These are phyloP conservation scores for Heloderma charlesbogerti DNA, from an alignment of 2,113 vertebrate species.

Conservation along the genomic window DNA sequence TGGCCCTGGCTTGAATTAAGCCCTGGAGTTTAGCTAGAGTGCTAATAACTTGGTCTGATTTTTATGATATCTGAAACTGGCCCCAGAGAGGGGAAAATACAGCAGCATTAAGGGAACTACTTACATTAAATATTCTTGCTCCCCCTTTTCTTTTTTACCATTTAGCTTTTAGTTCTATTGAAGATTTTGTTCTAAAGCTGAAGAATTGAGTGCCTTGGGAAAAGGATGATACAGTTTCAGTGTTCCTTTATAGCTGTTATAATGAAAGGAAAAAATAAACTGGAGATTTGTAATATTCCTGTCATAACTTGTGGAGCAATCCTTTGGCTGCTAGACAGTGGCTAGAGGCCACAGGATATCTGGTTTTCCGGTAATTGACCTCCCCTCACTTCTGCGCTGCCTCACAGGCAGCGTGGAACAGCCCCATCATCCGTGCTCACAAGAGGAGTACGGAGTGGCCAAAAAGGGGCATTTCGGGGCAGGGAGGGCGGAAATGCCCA, in stretches of 20 bases:
- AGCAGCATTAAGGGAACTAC: neutral
- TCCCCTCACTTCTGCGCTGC: too few relatives aligned
- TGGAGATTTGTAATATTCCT: neutral
- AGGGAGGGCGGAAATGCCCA: too few relatives aligned
- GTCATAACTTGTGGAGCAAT: too few relatives aligned
- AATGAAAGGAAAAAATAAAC: neutral
- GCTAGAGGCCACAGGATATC: too few relatives aligned
- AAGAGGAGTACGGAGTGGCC: too few relatives aligned
- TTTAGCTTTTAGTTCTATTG: neutral
- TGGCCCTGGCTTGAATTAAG: neutral
- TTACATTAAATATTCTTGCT: neutral
- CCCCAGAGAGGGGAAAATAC: neutral
- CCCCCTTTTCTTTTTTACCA: neutral
- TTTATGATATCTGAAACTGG: neutral
- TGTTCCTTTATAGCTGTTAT: neutral
- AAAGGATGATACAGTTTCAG: neutral
- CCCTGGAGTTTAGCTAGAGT: neutral
- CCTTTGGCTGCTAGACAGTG: too few relatives aligned
- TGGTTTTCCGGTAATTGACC: too few relatives aligned
- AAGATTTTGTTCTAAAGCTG: fast-evolving
- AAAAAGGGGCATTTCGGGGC: too few relatives aligned
- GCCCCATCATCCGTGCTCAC: too few relatives aligned
- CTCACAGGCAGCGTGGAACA: too few relatives aligned
- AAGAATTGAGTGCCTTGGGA: neutral
- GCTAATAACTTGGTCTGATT: neutral